Conservation (phyloP, 1,140 invertebrate species). For the Lucilia cuprina region DNA sequence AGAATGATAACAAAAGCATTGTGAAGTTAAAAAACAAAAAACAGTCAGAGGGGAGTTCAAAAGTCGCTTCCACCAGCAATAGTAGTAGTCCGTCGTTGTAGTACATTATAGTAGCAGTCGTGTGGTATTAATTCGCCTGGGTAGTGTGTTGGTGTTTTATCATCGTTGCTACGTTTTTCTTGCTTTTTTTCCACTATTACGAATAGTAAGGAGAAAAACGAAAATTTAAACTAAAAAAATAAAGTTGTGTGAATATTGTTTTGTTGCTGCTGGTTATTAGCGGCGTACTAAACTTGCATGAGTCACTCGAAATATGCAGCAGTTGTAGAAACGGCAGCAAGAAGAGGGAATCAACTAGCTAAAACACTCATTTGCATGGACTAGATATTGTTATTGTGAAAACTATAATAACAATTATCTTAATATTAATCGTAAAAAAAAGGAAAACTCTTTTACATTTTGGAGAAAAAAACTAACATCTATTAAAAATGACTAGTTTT, state of each 20-base stretch:
- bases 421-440: background rate
- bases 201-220: slow-evolving; percentile 4
- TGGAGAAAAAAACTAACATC: background rate
- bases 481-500: slow-evolving; percentile 38
- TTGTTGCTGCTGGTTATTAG: slow-evolving; percentile 28
- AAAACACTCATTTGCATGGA: slow-evolving; percentile 13
- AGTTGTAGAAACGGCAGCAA: background rate
- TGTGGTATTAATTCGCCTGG: background rate
- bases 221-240: background rate
- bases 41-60: slow-evolving; percentile 15
- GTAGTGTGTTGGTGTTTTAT: slow-evolving; percentile 26
- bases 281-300: slow-evolving; percentile 20
- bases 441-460: background rate
- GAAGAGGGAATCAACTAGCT: slow-evolving; percentile 9
- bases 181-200: background rate
- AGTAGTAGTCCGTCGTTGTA: background rate
- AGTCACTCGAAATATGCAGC: slow-evolving; percentile 26
- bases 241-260: slow-evolving; percentile 5
- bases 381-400: background rate
- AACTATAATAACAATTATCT: background rate
- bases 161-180: slow-evolving; percentile 23
- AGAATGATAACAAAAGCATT: slow-evolving; percentile 20
- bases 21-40: background rate
- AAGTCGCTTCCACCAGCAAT: slow-evolving; percentile 13
- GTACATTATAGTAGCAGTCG: background rate